Base-by-base conservation (phyloP, 2,797 vertebrate species). In the Dromococcyx pavoninus region DNA sequence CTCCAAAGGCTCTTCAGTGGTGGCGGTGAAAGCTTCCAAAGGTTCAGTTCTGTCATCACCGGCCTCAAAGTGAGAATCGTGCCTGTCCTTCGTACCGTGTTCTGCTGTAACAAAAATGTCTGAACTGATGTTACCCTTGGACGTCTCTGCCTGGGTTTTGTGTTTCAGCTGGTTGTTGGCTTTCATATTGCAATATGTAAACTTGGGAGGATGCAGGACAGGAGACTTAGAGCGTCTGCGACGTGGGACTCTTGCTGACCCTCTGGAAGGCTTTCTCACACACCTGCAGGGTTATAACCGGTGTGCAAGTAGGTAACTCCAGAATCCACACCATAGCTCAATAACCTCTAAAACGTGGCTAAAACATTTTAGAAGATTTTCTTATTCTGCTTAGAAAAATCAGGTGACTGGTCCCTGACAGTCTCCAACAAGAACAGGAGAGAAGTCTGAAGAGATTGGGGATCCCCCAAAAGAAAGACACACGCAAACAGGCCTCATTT, bases 131-230 rank as follows among this genome's bases (percentile, higher is more conserved):
- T 64, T 78, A 46, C 97, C 95, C 21, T 95, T 96, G 2, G 97
- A 95, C 0, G 97, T 83, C 35, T 97, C 96, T 5, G 96, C 92
- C 81, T 98, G 97, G 60, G 96, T 93, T 97, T 98, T 98, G 88
- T 99, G 98, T 95, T 98, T 99, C 77, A 98, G 96, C 78, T 98
- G 98, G 90, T 74, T 97, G 71, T 77, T 96, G n/a, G 98, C 95
- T 92, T 98, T 98, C 83, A 94, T 23, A 93, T 98, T 98, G 97
- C 99, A 99, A 74, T 98, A 99, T 5, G 98, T 98, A 95, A 99
- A 98, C 95, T 98, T 99, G 6, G 98, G 98, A 35, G 98, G 98
- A 73, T 99, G 98, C 56, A 99, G 98, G 92, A 99, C 98, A 0
- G 98, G 98, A 39, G 98, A 98, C 94, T 99, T 98, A 77, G 98